Evolutionary conservation across 2,888 invertebrate genomes (phyloP), one percentile per base, ranked within the genome.

Genomic region (Spicauda simplicius): DNA sequence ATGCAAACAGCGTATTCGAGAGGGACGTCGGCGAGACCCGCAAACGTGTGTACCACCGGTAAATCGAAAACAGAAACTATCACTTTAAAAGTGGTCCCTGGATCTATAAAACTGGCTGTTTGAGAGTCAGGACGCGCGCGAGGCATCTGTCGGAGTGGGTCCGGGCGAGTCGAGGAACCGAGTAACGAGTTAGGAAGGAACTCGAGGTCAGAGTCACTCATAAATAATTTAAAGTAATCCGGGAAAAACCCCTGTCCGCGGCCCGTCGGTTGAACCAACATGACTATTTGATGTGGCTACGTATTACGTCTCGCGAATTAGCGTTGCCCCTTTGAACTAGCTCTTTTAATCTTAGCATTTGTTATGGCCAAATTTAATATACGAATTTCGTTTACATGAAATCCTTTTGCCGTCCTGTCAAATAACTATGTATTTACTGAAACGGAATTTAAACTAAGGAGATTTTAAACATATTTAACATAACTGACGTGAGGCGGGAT

Each of bases 191-290:
- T 76, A 71, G 73, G 70, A 73, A 76, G 81, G 76, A 81, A 80
- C 80, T 76, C 80, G 81, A 85, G 90, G 91, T 86, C 87, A 87
- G 85, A 85, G 81, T 78, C 83, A 83, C 90, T 92, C 92, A 93
- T 93, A 91, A 93, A 93, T 93, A 91, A 93, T 93, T 89, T 90
- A 93, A 85, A 84, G 81, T 88, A 88, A 91, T 90, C 87, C 88
- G 81, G 84, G 87, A 91, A 91, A 91, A 90, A 87, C 86, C 82
- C 81, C 82, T 87, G 89, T 87, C 88, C 87, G 83, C 86, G 86
- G 81, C 76, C 80, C 80, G 78, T 70, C 76, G 82, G 82, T 82
- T 81, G 80, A 77, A 75, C 77, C 76, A 74, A 75, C 80, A 88
- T 90, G 84, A 88, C 83, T 88, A 85, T 86, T 90, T 88, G 81